Base-by-base conservation (phyloP, 2,113 vertebrate species). In the Setophaga kirtlandii region DNA sequence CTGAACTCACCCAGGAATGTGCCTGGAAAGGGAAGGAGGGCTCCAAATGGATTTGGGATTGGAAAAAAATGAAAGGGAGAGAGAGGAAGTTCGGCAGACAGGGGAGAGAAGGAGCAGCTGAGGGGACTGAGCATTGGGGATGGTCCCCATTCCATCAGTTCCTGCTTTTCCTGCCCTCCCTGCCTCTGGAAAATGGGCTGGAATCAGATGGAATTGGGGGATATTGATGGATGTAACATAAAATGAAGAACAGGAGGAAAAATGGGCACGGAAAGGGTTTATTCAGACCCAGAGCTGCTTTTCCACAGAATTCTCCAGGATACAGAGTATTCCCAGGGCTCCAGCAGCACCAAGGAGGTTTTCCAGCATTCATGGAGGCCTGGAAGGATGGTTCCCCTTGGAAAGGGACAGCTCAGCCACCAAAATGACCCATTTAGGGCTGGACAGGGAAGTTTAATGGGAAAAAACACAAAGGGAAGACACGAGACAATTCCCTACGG, bases 111-210 rank as follows among this genome's bases (percentile, higher is more conserved):
- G 70, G 50, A 59, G 58, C 63, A 71, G 56, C 56, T 35, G 87
- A 25, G 16, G 62, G 58, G 87, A 69, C 83, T 24, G 78, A 60
- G 68, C 27, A 0, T 0, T 0, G 2, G 70, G 68, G 62, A n/a
- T 1, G 2, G 5, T 4, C 27, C 76, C 56, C 4, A 5, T n/a
- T 31, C n/a, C 92, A 35, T 9, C 77, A 41, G 50, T 22, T 83
- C 84, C 53, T 0, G 0, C 37, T 59, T 56, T 35, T 47, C 75
- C 82, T 69, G 41, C 89, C 9, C 30, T 35, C 75, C 42, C 88
- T 24, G 30, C 76, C 58, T 46, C 78, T 27, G 44, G 90, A 83
- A 89, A n/a, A 60, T 4, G 21, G 68, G 59, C 83, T 82, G 90
- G 49, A 64, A 77, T 58, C 37, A 5, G 73, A 25, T 35, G 67